Evolutionary conservation across 2,797 vertebrate genomes (phyloP).

Genomic region (Anomalospiza imberbis): DNA sequence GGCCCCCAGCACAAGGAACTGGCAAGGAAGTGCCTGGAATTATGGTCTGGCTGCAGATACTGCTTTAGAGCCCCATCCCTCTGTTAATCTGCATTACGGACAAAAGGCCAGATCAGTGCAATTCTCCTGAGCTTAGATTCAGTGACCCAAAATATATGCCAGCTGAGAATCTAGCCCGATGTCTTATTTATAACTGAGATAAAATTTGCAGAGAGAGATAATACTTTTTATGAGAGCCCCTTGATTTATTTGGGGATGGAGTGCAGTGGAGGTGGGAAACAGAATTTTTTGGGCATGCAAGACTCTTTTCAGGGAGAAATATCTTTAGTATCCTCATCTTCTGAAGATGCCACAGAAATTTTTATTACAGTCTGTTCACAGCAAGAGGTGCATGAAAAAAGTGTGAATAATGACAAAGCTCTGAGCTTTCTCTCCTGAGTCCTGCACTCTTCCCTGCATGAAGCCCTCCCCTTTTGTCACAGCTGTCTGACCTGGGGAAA

Average conservation of each 20-base stretch:
- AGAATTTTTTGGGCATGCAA: not conserved
- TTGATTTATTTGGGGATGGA: not conserved
- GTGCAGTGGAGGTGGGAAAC: not conserved
- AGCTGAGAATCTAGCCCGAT: not conserved
- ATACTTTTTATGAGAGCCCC: not conserved
- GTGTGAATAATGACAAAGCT: not conserved
- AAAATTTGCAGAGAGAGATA: not conserved
- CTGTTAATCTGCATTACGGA: conserved; percentile 3
- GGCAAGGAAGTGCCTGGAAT: not conserved
- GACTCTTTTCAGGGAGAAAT: not conserved
- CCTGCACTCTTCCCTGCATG: not conserved
- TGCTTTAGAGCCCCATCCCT: not conserved
- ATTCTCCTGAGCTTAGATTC: not conserved
- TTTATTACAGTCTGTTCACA: not conserved
- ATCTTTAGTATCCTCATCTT: not conserved
- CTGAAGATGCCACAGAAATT: not conserved
- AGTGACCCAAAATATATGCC: not conserved
- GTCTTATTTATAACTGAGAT: not conserved
- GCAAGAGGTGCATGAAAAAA: not conserved
- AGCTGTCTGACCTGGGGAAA: not conserved
- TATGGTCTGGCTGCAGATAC: not conserved
- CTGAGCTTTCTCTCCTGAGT: not conserved
- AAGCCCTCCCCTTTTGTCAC: not conserved
- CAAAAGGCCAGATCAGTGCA: not conserved
- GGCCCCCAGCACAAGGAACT: not conserved